These are phyloP conservation scores for Leptocoma aspasia DNA, from an alignment of 2,113 vertebrate genomes.

Conservation along the genomic window DNA sequence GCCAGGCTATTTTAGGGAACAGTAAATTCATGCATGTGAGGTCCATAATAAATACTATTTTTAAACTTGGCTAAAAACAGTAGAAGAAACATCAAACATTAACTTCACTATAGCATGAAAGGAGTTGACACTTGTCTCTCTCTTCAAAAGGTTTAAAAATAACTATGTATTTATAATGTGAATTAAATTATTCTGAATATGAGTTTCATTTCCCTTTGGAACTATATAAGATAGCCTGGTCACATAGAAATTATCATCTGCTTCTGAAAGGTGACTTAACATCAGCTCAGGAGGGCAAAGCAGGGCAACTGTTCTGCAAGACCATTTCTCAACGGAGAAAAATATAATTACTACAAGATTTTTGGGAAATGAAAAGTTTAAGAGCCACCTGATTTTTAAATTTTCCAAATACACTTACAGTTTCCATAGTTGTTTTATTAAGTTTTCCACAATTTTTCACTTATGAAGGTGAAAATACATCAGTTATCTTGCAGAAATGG, in stretches of 20 bases:
- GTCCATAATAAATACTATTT: neutral
- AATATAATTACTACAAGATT: neutral
- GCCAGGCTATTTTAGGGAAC: neutral
- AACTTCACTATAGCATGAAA: neutral
- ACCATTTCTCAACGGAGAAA: neutral
- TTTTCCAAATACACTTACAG: neutral
- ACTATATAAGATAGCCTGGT: neutral
- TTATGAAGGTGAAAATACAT: fast-evolving
- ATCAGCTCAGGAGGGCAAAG: neutral
- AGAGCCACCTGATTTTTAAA: neutral
- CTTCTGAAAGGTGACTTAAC: neutral
- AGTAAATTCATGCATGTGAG: neutral
- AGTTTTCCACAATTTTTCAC: neutral
- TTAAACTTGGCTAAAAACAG: neutral
- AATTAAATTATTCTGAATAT: neutral
- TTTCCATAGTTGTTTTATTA: neutral
- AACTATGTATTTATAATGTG: neutral
- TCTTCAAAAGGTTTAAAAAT: neutral
- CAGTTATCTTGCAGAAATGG: neutral
- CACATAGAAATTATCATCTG: neutral
- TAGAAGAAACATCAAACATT: neutral
- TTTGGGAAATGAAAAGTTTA: neutral
- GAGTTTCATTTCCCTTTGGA: neutral
- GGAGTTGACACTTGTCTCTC: neutral
- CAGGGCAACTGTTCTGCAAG: neutral